Conservation (phyloP, 35 echinoderm and acorn worm species). For the Stichopus chloronotus region DNA sequence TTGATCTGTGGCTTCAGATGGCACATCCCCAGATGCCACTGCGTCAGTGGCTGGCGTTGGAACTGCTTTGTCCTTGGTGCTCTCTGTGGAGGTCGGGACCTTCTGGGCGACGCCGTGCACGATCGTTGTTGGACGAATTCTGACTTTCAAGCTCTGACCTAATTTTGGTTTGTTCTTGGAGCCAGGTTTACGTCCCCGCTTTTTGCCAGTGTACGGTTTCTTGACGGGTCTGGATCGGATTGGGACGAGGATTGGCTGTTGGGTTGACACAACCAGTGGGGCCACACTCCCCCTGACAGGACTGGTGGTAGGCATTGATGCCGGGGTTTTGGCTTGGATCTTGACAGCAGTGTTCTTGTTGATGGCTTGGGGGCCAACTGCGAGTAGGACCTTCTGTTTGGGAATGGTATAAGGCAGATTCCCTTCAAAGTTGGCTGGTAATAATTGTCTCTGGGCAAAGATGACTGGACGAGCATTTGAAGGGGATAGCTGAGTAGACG, state of each 20-base stretch:
- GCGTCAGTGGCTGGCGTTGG: neutral
- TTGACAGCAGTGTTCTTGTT: slow-evolving; percentile 22
- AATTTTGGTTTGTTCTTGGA: slow-evolving; percentile 48
- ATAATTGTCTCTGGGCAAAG: slow-evolving; percentile 5
- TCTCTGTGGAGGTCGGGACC: neutral
- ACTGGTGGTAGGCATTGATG: neutral
- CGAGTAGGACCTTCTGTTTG: slow-evolving; percentile 45
- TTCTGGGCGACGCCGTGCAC: slow-evolving; percentile 28
- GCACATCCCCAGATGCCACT: neutral
- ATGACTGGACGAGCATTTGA: slow-evolving; percentile 38
- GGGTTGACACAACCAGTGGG: neutral
- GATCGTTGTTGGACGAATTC: slow-evolving; percentile 34
- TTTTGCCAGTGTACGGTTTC: slow-evolving; percentile 39
- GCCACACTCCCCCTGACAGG: slow-evolving; percentile 13
- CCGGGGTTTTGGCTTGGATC: slow-evolving; percentile 40
- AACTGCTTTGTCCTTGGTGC: neutral
- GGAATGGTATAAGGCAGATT: neutral
- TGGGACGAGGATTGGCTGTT: slow-evolving; percentile 33
- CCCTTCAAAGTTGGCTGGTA: slow-evolving; percentile 39
- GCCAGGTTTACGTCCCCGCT: slow-evolving; percentile 38
- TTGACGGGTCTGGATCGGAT: slow-evolving; percentile 9
- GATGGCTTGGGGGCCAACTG: slow-evolving; percentile 28
- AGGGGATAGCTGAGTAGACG: slow-evolving; percentile 32
- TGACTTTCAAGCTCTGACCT: slow-evolving; percentile 20
- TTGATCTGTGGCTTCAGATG: neutral